Conservation (phyloP, 64 coral and sea anemone species). For the Platygyra sinensis region DNA sequence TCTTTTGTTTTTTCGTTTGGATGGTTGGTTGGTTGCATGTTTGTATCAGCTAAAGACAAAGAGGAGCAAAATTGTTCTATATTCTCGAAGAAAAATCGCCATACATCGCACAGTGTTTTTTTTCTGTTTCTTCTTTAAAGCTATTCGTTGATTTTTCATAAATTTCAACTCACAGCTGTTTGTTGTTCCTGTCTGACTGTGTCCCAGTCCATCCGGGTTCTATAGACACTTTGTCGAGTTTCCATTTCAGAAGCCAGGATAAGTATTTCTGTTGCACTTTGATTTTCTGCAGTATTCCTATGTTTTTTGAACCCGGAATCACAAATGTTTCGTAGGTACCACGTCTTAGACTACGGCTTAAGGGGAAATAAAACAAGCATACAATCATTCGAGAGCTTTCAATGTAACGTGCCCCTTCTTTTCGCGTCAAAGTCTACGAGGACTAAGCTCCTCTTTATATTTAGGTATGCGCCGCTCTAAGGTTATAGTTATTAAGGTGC, state of each 20-base stretch:
- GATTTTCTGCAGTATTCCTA: neutral
- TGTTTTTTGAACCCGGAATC: neutral
- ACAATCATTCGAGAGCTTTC: neutral
- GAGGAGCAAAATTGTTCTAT: no score
- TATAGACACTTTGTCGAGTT: neutral
- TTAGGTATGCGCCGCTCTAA: no score
- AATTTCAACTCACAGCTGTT: neutral
- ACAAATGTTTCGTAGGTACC: neutral
- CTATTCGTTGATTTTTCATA: neutral
- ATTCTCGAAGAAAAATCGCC: no score
- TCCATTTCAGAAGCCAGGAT: neutral
- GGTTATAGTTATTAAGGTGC: no score
- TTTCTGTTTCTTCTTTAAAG: neutral
- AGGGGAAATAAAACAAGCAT: neutral
- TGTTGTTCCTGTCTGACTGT: neutral
- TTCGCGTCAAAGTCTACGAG: no score
- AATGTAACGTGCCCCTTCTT: no score
- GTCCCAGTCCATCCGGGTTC: neutral
- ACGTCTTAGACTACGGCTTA: neutral
- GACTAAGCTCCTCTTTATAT: no score
- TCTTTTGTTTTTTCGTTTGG: neutral
- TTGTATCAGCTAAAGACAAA: no score
- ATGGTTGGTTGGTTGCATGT: no score
- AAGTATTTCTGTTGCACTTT: neutral
- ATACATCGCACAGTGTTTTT: no score